Evolutionary conservation across 2,888 invertebrate species (phyloP), one percentile per base, ranked within the genome.

Genomic region (Chloromyia formosa): DNA sequence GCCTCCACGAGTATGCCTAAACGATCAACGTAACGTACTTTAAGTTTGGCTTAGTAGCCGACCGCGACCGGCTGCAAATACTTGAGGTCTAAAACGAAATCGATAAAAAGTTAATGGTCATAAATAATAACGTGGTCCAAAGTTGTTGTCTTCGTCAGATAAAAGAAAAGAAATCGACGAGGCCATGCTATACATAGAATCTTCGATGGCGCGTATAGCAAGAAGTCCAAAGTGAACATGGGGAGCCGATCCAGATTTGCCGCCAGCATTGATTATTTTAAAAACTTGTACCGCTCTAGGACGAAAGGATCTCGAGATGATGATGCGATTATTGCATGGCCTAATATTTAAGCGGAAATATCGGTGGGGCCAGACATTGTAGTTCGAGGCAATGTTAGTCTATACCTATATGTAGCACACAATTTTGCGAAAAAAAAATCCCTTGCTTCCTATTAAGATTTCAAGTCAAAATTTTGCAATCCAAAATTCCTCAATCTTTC

Each of bases 51-150:
- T 10, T 27, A 20, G 23, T n/a, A 40, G 40, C 71, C 71, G 56
- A 42, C 56, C 9, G 12, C 27, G 56, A 62, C 53, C 62, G 62
- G 40, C 62, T 54, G 54, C 74, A 56, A 35, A 42, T 23, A 54
- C 54, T 62, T 23, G n/a, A 35, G 27, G 27, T 35, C 27, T 35
- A 35, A 35, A 35, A 45, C 74, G 56, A 66, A 74, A 74, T 66
- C 74, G 54, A 56, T 64, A 74, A 58, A 62, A 64, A 61, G 66
- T 54, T 40, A 66, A 74, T 72, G 40, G 77, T 68, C 71, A 77
- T 77, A 77, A 77, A 77, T 77, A 77, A 77, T 77, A 77, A 77
- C 72, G 77, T 75, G 74, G 72, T 77, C 73, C 61, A 18, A 53
- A 64, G 10, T 49, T 12, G 54, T 62, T 4, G 45, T 68, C 56